These are phyloP conservation scores for Arremon aurantiirostris DNA, from an alignment of 2,797 vertebrate species.

Conservation along the genomic window DNA sequence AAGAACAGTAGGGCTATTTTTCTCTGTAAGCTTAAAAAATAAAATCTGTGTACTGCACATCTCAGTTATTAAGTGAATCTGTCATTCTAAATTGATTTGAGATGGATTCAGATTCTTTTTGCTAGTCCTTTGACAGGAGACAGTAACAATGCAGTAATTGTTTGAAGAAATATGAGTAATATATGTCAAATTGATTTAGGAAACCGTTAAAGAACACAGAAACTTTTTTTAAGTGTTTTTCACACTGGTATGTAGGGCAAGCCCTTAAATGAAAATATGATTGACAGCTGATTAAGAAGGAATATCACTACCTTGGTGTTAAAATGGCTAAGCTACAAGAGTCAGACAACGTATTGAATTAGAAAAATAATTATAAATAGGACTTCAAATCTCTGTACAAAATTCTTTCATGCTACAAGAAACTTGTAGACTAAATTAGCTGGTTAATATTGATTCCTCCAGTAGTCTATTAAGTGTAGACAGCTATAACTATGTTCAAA, in stretches of 20 bases:
- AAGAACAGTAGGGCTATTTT: slow-evolving; percentile 55
- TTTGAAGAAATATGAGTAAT: slow-evolving; percentile 47
- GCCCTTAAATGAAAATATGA: slow-evolving; percentile 5
- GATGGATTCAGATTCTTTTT: slow-evolving; percentile 13
- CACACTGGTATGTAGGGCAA: not conserved
- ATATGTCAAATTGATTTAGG: slow-evolving; percentile 34
- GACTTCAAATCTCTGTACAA: not conserved
- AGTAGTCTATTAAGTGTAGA: not conserved
- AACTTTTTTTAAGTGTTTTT: not conserved
- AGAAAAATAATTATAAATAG: not conserved
- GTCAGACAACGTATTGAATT: not conserved
- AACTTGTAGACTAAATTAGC: not conserved
- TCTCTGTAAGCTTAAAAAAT: slow-evolving; percentile 60
- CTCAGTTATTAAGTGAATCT: slow-evolving; percentile 52
- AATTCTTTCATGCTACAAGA: not conserved
- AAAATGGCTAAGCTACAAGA: not conserved
- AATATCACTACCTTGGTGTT: not conserved
- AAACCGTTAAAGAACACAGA: slow-evolving; percentile 1
- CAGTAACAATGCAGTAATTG: slow-evolving; percentile 49
- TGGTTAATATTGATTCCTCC: not conserved
- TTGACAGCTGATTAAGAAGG: not conserved
- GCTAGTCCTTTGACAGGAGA: slow-evolving; percentile 47
- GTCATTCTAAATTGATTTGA: slow-evolving; percentile 57
- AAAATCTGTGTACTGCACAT: slow-evolving; percentile 41
- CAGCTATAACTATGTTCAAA: not conserved